Base-by-base conservation (phyloP, 2,888 invertebrate species). In the Petrophora chlorosata region DNA sequence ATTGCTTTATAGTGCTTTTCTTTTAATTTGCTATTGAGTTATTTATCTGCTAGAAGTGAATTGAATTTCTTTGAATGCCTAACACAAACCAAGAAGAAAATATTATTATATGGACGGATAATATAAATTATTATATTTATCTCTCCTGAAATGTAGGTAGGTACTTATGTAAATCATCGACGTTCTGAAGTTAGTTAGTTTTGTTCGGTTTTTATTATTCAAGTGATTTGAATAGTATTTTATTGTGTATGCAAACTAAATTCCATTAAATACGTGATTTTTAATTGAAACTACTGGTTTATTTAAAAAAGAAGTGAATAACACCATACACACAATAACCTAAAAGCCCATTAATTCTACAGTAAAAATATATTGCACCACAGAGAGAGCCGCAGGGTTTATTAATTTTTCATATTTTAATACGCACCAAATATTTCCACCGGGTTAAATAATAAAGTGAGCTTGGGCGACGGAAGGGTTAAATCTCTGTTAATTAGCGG, bases 331-430 rank as follows among this genome's bases (percentile, higher is more conserved):
- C 19, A 34, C 19, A 40, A 28, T 12, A 17, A 23, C 9, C 33
- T 25, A 41, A 41, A 32, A 41, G 29, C 25, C 35, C 25, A 5
- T 9, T n/a, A 34, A 29, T 14, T n/a, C 10, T 15, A 14, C 30
- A 25, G 14, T 39, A 13, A 52, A 56, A 56, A 56, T 53, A 55
- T 53, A 64, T 60, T 56, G 61, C 59, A 51, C 65, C 63, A 51
- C 57, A 56, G 71, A 67, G 73, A 73, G 70, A 70, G 63, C 68
- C 68, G 70, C 67, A 69, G 63, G 53, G 59, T 58, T 63, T 84
- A 88, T 90, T 83, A 89, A 89, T 84, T 82, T 90, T 90, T 88
- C 80, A 90, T 76, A 78, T 87, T 89, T 90, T 90, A 90, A 89
- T 90, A 89, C 89, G 86, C 87, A 77, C 83, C 84, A 90, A 90